Evolutionary conservation across 2,113 vertebrate genomes (phyloP).

Genomic region (Rutilus rutilus): DNA sequence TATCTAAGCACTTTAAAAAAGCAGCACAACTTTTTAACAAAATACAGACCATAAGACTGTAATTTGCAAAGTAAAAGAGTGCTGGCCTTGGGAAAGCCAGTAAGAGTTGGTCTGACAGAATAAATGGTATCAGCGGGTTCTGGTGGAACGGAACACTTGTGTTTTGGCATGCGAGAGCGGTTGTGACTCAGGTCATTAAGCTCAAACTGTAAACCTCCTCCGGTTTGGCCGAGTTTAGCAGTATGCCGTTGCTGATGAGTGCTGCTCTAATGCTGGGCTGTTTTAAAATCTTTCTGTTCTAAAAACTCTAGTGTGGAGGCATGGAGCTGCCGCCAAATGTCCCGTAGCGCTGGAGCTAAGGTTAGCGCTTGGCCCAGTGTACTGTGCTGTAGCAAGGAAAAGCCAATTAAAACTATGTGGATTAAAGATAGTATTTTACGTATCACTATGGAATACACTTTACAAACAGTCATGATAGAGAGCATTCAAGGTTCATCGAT

Average conservation of each 20-base stretch:
- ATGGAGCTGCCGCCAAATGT: not conserved
- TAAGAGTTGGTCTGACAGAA: not conserved
- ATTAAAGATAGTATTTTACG: slow-evolving; percentile 35
- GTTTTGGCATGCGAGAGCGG: not conserved
- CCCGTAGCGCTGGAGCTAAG: slow-evolving; percentile 9
- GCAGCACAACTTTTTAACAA: too few species aligned
- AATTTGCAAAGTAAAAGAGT: slow-evolving; percentile 4
- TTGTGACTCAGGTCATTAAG: slow-evolving; percentile 35
- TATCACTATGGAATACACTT: slow-evolving; percentile 21
- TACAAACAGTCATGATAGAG: slow-evolving; percentile 28
- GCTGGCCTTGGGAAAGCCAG: slow-evolving; percentile 3
- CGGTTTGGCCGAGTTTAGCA: not conserved
- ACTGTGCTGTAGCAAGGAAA: not conserved
- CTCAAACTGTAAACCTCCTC: slow-evolving; percentile 25
- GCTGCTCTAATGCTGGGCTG: not conserved
- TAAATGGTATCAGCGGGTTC: slow-evolving; percentile 16
- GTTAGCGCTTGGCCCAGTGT: not conserved
- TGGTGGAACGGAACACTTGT: not conserved
- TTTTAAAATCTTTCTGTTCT: slow-evolving; percentile 10
- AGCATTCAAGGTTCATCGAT: slow-evolving; percentile 64
- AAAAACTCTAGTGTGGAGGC: slow-evolving; percentile 1
- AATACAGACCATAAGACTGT: not conserved
- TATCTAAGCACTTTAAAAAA: too few species aligned
- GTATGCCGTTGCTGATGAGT: not conserved
- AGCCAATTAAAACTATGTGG: slow-evolving; percentile 20